Base-by-base conservation (phyloP, 2,888 invertebrate species). In the Fabriciana adippe region DNA sequence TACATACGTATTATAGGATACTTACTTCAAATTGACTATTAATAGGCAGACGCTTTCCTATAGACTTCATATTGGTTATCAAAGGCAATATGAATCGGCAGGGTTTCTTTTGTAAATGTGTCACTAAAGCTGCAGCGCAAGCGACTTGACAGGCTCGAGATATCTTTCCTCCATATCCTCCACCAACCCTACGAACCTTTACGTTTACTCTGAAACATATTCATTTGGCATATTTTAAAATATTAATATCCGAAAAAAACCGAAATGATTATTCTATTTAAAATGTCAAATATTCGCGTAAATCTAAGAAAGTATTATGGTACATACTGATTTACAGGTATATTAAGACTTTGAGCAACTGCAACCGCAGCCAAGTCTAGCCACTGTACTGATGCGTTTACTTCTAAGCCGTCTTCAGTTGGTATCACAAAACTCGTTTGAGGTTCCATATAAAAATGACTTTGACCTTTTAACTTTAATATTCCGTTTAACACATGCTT, bases 371-470 rank as follows among this genome's bases (percentile, higher is more conserved):
- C 83, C 8, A 94, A 81, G 75, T 96, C 94, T 74, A 95, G 89
- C 93, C 94, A 95, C 74, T 96, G 96, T 0, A 94, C 93, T 0
- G 95, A 81, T 0, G 94, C 87, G 76, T 93, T 94, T 0, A 97
- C 93, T 70, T 96, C 94, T 76, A 96, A 83, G 0, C 95, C 95
- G 74, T 96, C 95, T 80, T 97, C 97, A 21, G 93, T 93, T 0
- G 96, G 96, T 26, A 94, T 82, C 14, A 93, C 94, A 0, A 96
- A 90, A 69, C 95, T 94, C 0, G 93, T 93, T 48, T 96, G 95
- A 0, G 95, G 94, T 78, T 97, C 97, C 95, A 97, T 95, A 13
- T 94, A 94, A 76, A 94, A 96, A 80, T 97, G 97, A 80, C 95
- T 96, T 79, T 97, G 97, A 6, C 93, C 81, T 15, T 94, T 95